These are phyloP conservation scores for Propithecus deckenii DNA, from an alignment of 2,797 vertebrate genomes.

Conservation along the genomic window DNA sequence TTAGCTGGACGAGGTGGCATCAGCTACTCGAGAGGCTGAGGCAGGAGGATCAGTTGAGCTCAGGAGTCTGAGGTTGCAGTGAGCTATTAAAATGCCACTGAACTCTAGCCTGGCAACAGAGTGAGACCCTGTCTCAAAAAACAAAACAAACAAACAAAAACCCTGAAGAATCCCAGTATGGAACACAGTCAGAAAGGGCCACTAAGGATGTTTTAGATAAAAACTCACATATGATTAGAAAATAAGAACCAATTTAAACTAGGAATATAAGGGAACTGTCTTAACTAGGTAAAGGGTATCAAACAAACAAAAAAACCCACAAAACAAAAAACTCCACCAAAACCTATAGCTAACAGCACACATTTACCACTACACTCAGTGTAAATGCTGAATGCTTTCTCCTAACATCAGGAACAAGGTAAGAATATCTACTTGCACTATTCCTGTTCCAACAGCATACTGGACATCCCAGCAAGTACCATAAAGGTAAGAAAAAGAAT, in stretches of 20 bases:
- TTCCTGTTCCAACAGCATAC: not conserved
- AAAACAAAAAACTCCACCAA: not conserved
- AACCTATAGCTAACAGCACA: not conserved
- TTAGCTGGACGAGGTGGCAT: not conserved
- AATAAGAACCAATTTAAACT: slow-evolving; percentile 1
- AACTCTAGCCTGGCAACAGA: not conserved
- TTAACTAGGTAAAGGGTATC: not conserved
- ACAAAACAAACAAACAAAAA: not conserved
- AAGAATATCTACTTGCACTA: not conserved
- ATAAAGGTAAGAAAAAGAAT: not conserved
- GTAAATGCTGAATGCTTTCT: not conserved
- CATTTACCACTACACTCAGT: not conserved
- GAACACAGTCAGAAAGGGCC: not conserved
- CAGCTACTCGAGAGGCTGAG: not conserved
- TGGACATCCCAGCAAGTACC: not conserved
- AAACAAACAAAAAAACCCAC: not conserved
- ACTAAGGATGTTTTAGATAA: not conserved
- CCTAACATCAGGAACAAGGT: not conserved
- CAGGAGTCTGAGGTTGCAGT: not conserved
- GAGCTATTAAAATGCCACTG: not conserved
- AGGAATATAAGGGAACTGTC: not conserved
- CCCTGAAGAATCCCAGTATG: not conserved
- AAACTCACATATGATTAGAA: not conserved
- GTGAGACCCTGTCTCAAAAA: not conserved
- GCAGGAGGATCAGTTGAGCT: not conserved